phyloP scores from a whole-genome alignment of 2,888 invertebrate genomes.

The Meliscaeva auricollis region DNA sequence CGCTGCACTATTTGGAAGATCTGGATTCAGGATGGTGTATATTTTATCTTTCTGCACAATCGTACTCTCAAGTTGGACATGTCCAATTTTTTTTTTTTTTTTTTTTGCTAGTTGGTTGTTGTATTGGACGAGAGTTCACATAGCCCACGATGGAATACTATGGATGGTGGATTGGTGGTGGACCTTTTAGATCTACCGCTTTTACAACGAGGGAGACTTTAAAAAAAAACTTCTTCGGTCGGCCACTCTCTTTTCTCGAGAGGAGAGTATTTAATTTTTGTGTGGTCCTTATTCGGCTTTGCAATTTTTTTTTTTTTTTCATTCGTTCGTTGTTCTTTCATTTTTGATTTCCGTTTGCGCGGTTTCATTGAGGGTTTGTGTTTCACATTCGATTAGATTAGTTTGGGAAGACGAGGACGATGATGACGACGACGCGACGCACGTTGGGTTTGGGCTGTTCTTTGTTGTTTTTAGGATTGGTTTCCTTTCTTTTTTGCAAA shows the following conservation, averaged over 20 bases:
- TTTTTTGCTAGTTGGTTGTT: conserved; percentile 7
- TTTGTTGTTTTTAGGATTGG: conserved; percentile 31
- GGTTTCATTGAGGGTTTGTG: conserved; percentile 71
- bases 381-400: conserved; percentile 72
- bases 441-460: conserved; percentile 14
- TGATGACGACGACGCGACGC: neutral
- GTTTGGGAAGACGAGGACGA: conserved; percentile 19
- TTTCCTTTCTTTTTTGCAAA: conserved; percentile 20
- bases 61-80: conserved; percentile 68
- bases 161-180: conserved; percentile 5
- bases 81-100: conserved; percentile 39
- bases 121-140: conserved; percentile 60
- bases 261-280: conserved; percentile 67
- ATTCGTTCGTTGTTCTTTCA: conserved; percentile 1
- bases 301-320: conserved; percentile 12
- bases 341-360: conserved; percentile 68
- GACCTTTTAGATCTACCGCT: conserved; percentile 47
- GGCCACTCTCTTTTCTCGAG: conserved; percentile 28
- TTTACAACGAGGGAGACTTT: conserved; percentile 13
- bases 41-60: conserved; percentile 71
- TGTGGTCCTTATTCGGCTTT: conserved; percentile 62
- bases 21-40: conserved; percentile 39
- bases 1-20: conserved; percentile 50
- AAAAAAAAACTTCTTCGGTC: neutral
- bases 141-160: conserved; percentile 34